These are phyloP conservation scores for Nannobrachium achirus DNA, from an alignment of 2,113 vertebrate species.

Conservation along the genomic window DNA sequence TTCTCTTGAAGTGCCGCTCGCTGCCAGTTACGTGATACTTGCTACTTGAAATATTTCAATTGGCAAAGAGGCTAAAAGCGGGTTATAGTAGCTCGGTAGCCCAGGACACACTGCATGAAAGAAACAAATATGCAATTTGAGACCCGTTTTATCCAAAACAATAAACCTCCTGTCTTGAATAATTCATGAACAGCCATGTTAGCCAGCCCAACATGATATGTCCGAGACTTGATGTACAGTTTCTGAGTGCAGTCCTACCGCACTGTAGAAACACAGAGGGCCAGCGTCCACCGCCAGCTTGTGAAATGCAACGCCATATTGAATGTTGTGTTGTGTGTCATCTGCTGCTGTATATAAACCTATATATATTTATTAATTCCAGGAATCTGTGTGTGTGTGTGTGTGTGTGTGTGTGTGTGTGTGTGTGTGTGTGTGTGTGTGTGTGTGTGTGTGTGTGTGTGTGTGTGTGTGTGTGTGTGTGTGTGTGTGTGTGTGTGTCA, in stretches of 20 bases:
- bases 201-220: neutral
- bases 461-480: too few relatives aligned
- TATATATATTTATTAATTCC: neutral
- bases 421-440: neutral
- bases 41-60: slow-evolving; percentile 30
- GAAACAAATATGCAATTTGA: neutral
- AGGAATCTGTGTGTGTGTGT: neutral
- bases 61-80: slow-evolving; percentile 1
- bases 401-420: neutral
- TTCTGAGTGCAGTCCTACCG: neutral
- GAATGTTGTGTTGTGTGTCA: too few relatives aligned
- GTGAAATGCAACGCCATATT: neutral
- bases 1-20: slow-evolving; percentile 43
- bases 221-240: neutral
- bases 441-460: too few relatives aligned
- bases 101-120: neutral
- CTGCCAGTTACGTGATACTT: slow-evolving; percentile 34
- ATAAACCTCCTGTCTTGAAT: neutral
- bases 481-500: too few relatives aligned
- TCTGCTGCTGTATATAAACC: slow-evolving; percentile 7
- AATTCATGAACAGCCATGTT: neutral
- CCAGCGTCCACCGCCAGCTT: too few relatives aligned
- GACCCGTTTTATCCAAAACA: neutral
- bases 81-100: slow-evolving; percentile 14
- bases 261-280: too few relatives aligned